Conservation (phyloP, 2,888 invertebrate species). For the Parnassius mnemosyne region DNA sequence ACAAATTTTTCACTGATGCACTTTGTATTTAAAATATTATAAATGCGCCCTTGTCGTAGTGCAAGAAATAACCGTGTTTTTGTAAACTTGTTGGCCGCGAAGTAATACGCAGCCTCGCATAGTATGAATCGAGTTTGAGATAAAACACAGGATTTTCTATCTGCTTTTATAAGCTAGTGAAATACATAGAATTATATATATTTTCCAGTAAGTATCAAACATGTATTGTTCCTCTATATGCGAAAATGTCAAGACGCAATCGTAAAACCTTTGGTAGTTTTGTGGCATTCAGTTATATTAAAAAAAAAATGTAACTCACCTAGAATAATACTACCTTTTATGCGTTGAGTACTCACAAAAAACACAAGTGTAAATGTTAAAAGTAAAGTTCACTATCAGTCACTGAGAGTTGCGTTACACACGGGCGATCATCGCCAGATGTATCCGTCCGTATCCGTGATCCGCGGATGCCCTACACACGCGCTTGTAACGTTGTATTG, state of each 20-base stretch:
- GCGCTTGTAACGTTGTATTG: constrained; percentile 39
- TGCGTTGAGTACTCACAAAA: constrained; percentile 11
- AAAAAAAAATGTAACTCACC: constrained; percentile 8
- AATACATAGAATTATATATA: background rate
- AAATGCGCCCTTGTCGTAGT: constrained; percentile 12
- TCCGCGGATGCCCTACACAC: constrained; percentile 46
- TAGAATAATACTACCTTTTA: constrained; percentile 1
- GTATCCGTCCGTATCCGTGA: constrained; percentile 46
- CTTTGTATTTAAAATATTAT: constrained; percentile 16
- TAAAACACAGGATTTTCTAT: constrained; percentile 9
- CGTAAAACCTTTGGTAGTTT: no score
- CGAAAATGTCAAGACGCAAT: no score
- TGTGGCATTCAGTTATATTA: no score
- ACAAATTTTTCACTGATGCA: constrained; percentile 11
- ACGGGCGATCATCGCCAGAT: constrained; percentile 56
- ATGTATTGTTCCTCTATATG: no score
- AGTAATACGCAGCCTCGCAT: constrained; percentile 20
- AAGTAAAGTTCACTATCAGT: constrained; percentile 47
- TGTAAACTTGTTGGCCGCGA: constrained; percentile 25
- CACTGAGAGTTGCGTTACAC: constrained; percentile 54
- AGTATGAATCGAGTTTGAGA: constrained; percentile 24
- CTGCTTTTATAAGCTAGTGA: constrained; percentile 14
- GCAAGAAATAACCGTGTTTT: constrained; percentile 28
- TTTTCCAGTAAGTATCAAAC: no score
- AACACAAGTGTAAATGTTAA: constrained; percentile 42